Evolutionary conservation across 2,113 vertebrate genomes (phyloP), one percentile per base, ranked within the genome.

Genomic region (Macrotis lagotis): DNA sequence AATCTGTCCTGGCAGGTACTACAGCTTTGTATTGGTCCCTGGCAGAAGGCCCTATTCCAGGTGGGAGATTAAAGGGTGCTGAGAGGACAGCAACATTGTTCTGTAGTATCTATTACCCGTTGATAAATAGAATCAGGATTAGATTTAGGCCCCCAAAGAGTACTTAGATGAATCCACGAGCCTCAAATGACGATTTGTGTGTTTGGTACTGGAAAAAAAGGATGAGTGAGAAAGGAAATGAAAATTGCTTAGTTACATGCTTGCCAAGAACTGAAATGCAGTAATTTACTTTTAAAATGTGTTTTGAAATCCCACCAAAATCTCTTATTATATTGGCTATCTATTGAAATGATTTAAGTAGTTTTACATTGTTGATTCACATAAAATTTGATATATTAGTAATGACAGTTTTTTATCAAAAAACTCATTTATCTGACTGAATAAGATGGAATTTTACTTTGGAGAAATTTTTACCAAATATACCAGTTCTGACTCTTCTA

Each of bases 301-400:
- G 48, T 50, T 92, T 94, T 92, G 51, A 94, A 51, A 50, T 7
- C 51, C 25, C 0, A n/a, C 47, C 12, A 10, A 16, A 83, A 44
- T 47, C 19, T 93, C 66, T 88, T 25, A 74, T 95, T 95, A 51
- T 74, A 8, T 12, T 4, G 6, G 51, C 50, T 93, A 48, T 90
- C 24, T 91, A 94, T 88, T 44, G 91, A 31, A 94, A 48, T 92
- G 51, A 49, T 91, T 83, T 93, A 89, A 88, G 95, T 31, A 52
- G n/a, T 91, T 95, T 95, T 91, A 26, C 37, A 26, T 90, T 48
- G 50, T 90, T 91, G 22, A 66, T 95, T 96, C 89, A 92, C 31
- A 19, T 92, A 95, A 89, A 83, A 96, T 92, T 95, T 96, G n/a
- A 48, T 93, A 66, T 83, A 37, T 83, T 83, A 83, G 74, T 49